phyloP scores from a whole-genome alignment of 2,113 vertebrate genomes.

The Echinops telfairi region DNA sequence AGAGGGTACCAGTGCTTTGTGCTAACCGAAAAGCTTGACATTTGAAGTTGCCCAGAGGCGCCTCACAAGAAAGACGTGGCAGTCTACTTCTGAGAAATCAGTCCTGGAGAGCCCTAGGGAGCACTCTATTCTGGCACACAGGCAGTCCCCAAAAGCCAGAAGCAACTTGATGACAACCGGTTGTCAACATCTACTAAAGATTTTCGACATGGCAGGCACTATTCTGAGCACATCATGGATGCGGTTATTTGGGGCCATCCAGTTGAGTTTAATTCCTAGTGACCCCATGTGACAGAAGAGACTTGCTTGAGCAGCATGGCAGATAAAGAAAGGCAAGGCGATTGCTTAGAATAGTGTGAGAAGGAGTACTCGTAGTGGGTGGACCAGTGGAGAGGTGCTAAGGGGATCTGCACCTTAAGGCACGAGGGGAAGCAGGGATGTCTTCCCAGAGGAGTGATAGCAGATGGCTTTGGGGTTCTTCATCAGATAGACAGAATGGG shows the following conservation, averaged over 20 bases:
- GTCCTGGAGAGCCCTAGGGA: background rate
- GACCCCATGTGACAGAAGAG: background rate
- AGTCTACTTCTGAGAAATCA: background rate
- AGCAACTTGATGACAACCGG: background rate
- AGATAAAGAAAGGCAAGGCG: background rate
- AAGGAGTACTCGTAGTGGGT: accelerated
- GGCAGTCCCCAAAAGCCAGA: background rate
- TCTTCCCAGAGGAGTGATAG: background rate
- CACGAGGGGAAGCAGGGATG: background rate
- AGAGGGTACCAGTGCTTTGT: background rate
- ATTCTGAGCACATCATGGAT: background rate
- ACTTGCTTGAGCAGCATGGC: background rate
- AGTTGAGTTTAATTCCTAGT: background rate
- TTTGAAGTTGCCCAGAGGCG: background rate
- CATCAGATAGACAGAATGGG: background rate
- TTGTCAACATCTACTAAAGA: background rate
- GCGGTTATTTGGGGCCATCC: background rate
- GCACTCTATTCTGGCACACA: background rate
- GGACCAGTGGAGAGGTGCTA: background rate
- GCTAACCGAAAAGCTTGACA: background rate
- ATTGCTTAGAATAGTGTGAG: background rate
- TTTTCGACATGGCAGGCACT: background rate
- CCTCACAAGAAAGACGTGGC: background rate
- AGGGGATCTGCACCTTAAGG: background rate
- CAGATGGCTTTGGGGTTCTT: background rate